Base-by-base conservation (phyloP, 2,888 invertebrate genomes). In the Mayetiola destructor region DNA sequence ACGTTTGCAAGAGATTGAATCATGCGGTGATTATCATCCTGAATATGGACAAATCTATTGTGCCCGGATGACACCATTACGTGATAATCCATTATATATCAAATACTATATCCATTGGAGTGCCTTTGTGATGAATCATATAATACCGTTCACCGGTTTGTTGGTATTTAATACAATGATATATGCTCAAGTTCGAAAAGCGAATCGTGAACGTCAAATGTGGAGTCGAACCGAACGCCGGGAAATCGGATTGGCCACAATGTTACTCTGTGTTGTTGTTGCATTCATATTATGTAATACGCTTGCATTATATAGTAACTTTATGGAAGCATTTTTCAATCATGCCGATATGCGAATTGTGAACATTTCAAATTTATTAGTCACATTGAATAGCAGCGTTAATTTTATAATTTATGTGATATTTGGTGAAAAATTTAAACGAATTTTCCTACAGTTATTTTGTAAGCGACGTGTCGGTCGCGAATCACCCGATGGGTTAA, bases 361-460 rank as follows among this genome's bases (percentile, higher is more conserved):
- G 56, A 85, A 87, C 66, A 79, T 81, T 36, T 90, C 88, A 67
- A 96, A 97, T 74, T 80, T 96, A 58, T 79, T 96, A 61, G 94
- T 97, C 58, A 95, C 93, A 61, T 84, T 96, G 69, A 97, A 97
- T 76, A 94, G 94, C 67, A 93, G 94, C 68, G 90, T 95, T 61
- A 97, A 97, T 75, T 96, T 97, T 71, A 83, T 97, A 62, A 93
- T 97, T 65, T 97, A 97, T 75, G 94, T 95, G 62, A 94, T 94
- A 62, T 95, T 96, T 71, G 96, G 96, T 1, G 91, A 95, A 70
- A 95, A 96, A 71, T 96, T 96, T 75, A 88, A 91, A 69, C 78
- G 88, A 60, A 81, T 92, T 62, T 90, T 92, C 71, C 73, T 88
- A 63, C 77, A 84, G 71, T 77, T 86, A 71, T 87, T 87, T 75